These are phyloP conservation scores for Ophion ellenae DNA, from an alignment of 2,888 invertebrate species.

Conservation along the genomic window DNA sequence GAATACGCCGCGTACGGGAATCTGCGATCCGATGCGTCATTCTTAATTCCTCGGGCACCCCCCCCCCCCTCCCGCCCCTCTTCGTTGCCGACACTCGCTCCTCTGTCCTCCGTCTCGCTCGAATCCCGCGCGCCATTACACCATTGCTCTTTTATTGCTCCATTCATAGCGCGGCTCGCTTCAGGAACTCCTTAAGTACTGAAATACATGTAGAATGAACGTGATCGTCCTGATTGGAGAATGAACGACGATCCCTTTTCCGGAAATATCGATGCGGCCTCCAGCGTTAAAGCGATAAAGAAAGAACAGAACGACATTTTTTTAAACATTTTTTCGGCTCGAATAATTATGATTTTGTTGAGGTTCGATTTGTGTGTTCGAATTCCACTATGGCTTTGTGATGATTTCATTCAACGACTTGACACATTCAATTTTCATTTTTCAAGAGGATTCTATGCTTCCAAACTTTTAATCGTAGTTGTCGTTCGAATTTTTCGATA, in stretches of 20 bases:
- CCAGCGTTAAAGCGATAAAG: background rate
- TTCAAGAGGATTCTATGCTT: no score
- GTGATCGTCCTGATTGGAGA: constrained; percentile 45
- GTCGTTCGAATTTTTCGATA: no score
- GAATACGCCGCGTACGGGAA: constrained; percentile 69
- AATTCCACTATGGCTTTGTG: background rate
- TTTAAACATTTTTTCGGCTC: background rate
- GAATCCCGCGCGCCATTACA: constrained; percentile 65
- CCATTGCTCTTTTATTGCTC: constrained; percentile 73
- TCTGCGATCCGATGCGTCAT: constrained; percentile 77
- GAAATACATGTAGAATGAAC: constrained; percentile 6
- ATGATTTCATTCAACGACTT: no score
- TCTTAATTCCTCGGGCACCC: constrained; percentile 68
- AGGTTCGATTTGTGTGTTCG: background rate
- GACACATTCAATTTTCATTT: no score
- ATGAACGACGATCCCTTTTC: constrained; percentile 54
- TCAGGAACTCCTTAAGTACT: background rate
- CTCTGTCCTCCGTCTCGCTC: constrained; percentile 72
- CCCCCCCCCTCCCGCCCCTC: constrained; percentile 41
- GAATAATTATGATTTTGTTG: background rate
- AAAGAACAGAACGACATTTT: background rate
- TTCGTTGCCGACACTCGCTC: background rate
- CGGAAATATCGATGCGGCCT: constrained; percentile 39
- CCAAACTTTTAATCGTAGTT: no score
- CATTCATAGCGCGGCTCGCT: constrained; percentile 74